Percentiles rank a stretch among this genome's conserved stretches.
phyloP scores from a whole-genome alignment of 2,797 vertebrate genomes.

The Thamnophis elegans region DNA sequence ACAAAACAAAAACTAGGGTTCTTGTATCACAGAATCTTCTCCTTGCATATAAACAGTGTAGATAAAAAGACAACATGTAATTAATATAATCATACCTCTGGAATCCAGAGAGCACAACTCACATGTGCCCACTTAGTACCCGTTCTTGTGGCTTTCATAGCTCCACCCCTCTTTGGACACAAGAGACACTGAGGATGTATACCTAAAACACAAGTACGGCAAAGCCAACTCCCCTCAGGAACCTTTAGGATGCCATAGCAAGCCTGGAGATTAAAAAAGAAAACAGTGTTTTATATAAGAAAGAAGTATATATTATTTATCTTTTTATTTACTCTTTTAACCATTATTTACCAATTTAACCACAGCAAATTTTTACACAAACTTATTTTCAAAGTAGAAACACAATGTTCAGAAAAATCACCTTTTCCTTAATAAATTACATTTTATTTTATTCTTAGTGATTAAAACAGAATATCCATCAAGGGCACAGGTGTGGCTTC shows the following conservation, averaged over 20 bases:
- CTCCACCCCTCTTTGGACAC: slow-evolving; percentile 94
- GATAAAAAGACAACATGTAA: not conserved
- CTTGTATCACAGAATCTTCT: not conserved
- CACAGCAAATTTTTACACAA: not conserved
- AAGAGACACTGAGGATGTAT: slow-evolving; percentile 92
- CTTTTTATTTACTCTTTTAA: not conserved
- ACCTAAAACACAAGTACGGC: slow-evolving; percentile 91
- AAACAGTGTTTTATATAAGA: not conserved
- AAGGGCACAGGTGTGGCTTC: not conserved
- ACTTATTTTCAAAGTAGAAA: not conserved
- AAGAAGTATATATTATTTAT: not conserved
- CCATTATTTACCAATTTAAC: not conserved
- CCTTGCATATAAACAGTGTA: not conserved
- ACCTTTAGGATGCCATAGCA: slow-evolving; percentile 98
- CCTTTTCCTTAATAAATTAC: not conserved
- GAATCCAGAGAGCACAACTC: slow-evolving; percentile 98
- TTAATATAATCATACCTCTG: slow-evolving; percentile 80
- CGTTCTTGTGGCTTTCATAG: slow-evolving; percentile 94
- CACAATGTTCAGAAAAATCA: not conserved
- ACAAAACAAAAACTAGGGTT: not conserved
- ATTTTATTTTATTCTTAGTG: not conserved
- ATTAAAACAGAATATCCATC: not conserved
- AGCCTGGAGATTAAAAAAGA: slow-evolving; percentile 76
- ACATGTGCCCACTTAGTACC: slow-evolving; percentile 98
- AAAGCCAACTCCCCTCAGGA: slow-evolving; percentile 96